phyloP scores from a whole-genome alignment of 2,797 vertebrate genomes.

The Botia almorhae region DNA sequence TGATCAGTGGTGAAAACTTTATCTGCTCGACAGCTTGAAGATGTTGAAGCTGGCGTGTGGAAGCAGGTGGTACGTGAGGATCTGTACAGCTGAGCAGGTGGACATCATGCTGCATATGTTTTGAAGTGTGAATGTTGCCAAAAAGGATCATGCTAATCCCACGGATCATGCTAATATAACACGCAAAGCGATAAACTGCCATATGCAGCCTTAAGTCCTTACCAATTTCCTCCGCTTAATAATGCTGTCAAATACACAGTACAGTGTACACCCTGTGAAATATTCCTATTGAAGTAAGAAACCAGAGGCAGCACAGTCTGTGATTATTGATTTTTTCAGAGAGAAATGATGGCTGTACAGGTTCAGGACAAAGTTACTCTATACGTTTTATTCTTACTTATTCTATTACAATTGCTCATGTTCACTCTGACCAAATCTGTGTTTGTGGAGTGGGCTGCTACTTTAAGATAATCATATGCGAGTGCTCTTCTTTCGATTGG shows the following conservation, averaged over 20 bases:
- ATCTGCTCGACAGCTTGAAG: slow-evolving; percentile 12
- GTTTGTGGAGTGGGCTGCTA: neutral
- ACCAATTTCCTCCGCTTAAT: neutral
- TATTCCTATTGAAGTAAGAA: too few relatives aligned
- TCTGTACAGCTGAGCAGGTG: slow-evolving; percentile 39
- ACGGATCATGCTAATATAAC: too few relatives aligned
- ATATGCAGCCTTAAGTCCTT: neutral
- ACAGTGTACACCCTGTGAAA: too few relatives aligned
- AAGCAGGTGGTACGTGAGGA: slow-evolving; percentile 21
- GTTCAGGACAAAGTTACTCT: too few relatives aligned
- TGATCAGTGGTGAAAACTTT: slow-evolving; percentile 19
- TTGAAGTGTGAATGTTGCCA: neutral
- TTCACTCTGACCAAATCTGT: too few relatives aligned
- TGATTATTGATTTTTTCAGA: too few relatives aligned
- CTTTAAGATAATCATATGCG: neutral
- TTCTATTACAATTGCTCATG: too few relatives aligned
- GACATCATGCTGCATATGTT: slow-evolving; percentile 12
- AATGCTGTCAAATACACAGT: neutral
- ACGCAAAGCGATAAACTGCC: neutral
- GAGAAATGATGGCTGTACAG: too few relatives aligned
- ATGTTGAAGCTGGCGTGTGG: slow-evolving; percentile 29
- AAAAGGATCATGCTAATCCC: neutral
- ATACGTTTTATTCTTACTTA: too few relatives aligned
- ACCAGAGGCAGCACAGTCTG: too few relatives aligned
- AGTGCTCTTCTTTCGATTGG: neutral